A percentile compares a stretch with the other conserved stretches of the same genome.
These are phyloP conservation scores for Drosophila longiperda DNA, from an alignment of 2,888 invertebrate genomes.

Conservation along the genomic window DNA sequence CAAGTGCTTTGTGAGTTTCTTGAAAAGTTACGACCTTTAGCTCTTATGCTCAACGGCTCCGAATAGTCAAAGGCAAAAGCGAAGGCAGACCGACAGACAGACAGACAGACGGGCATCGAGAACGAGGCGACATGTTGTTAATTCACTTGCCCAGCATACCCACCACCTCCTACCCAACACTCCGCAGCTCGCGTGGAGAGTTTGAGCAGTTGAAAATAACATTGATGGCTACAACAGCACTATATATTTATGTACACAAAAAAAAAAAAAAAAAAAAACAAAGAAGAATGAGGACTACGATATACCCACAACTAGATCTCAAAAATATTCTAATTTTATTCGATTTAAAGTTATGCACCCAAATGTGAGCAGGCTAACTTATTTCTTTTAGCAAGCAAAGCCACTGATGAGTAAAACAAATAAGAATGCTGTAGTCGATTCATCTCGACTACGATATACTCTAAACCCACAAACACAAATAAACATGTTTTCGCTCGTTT, in stretches of 20 bases:
- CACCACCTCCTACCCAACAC: background rate
- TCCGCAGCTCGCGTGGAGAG: background rate
- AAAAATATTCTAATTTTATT: no score
- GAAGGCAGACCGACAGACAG: background rate
- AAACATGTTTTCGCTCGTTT: no score
- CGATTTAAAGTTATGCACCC: no score
- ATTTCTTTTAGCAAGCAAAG: no score
- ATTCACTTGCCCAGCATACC: constrained; percentile 35
- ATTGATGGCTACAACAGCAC: constrained; percentile 31
- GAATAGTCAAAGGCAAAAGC: background rate
- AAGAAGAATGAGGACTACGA: no score
- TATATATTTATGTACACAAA: background rate
- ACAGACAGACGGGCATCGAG: constrained; percentile 9
- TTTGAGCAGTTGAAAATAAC: constrained; percentile 26
- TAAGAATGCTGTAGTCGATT: no score
- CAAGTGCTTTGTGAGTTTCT: constrained; percentile 6
- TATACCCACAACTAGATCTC: no score
- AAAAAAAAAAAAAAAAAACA: no score
- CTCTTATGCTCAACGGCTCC: constrained; percentile 32
- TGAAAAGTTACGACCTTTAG: constrained; percentile 43
- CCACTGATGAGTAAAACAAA: no score
- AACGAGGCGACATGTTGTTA: constrained; percentile 68
- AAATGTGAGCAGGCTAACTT: no score
- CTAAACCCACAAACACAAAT: no score
- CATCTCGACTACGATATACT: no score